These are phyloP conservation scores for Clarias magur DNA, from an alignment of 2,113 vertebrate species.

Conservation along the genomic window DNA sequence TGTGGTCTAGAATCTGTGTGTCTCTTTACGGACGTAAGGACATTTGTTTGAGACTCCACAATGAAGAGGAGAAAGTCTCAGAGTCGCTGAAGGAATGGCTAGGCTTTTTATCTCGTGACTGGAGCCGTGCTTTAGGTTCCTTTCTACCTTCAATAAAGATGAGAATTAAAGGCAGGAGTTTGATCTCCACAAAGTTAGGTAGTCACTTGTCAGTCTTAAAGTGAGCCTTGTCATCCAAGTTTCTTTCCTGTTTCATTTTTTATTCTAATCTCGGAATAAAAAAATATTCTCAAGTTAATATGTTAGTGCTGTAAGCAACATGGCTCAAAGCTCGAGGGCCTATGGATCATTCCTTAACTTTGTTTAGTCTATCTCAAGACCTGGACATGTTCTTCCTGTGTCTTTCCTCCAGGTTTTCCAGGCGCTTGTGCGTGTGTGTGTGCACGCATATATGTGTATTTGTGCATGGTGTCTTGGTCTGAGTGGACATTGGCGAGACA, in stretches of 20 bases:
- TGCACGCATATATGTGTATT: no score
- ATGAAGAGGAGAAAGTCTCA: conserved; percentile 23
- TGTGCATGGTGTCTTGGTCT: not conserved
- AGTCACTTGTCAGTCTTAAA: not conserved
- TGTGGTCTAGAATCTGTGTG: conserved; percentile 34
- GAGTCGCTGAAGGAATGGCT: conserved; percentile 15
- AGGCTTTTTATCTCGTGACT: conserved; percentile 10
- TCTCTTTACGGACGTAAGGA: conserved; percentile 23
- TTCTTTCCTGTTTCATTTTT: not conserved
- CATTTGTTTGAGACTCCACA: conserved; percentile 33
- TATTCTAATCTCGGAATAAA: not conserved
- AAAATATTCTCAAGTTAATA: not conserved
- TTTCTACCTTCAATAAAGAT: not conserved
- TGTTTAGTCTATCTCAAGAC: not conserved
- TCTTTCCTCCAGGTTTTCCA: not conserved
- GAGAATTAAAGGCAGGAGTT: not conserved
- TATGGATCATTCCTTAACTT: not conserved
- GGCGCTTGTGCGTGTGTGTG: not conserved
- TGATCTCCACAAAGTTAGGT: not conserved
- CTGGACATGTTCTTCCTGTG: not conserved
- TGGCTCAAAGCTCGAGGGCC: not conserved
- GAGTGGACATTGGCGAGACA: conserved; percentile 23
- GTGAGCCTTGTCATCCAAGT: not conserved
- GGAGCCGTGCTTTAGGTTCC: not conserved
- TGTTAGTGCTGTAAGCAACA: not conserved